Conservation (phyloP, 1,140 invertebrate species). For the Drosophila navojoa region DNA sequence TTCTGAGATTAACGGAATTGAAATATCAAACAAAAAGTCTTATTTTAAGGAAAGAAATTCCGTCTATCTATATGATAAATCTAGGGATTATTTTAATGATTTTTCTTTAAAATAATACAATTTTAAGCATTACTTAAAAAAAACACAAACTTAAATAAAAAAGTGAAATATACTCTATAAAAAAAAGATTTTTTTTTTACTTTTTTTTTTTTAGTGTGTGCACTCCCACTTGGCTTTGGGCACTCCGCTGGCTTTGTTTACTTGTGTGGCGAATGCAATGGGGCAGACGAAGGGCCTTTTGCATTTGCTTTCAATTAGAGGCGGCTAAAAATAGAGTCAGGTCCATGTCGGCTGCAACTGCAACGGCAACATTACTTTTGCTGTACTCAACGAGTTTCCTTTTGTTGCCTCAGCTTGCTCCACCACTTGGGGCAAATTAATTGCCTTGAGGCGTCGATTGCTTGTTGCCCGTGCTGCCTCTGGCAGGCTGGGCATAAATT, state of each 20-base stretch:
- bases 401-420: constrained; percentile 8
- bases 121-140: too few species aligned
- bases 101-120: too few species aligned
- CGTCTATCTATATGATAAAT: too few species aligned
- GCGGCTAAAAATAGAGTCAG: constrained; percentile 58
- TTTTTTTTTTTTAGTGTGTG: neutral
- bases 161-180: too few species aligned
- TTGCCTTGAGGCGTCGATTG: constrained; percentile 59
- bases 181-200: too few species aligned
- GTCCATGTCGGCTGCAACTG: constrained; percentile 24
- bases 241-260: constrained; percentile 26
- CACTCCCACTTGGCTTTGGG: constrained; percentile 15
- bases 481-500: constrained; percentile 67
- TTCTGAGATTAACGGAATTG: too few species aligned
- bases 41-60: too few species aligned
- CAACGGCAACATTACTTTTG: constrained; percentile 38
- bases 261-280: constrained; percentile 30
- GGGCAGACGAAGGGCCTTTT: constrained; percentile 18
- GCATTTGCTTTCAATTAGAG: constrained; percentile 51
- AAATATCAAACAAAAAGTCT: too few species aligned
- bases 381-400: constrained; percentile 49
- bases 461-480: constrained; percentile 1
- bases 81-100: too few species aligned
- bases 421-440: constrained; percentile 61
- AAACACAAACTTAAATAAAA: too few species aligned